Base-by-base conservation (phyloP, 2,113 vertebrate species). In the Rhinichthys klamathensis region DNA sequence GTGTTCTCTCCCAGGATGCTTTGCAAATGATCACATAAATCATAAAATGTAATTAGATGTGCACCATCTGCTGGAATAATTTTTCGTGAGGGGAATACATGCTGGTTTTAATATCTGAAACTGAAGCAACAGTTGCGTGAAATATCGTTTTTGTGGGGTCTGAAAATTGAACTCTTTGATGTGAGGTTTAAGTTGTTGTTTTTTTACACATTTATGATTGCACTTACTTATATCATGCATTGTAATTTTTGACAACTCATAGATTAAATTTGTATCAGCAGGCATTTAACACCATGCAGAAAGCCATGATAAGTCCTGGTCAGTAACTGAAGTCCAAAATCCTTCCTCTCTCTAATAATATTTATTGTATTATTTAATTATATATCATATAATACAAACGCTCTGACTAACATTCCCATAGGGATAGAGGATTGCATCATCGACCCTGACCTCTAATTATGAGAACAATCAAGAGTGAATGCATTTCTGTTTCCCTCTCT, bases 291-390 rank as follows among this genome's bases (percentile, higher is more conserved):
- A n/a, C 69, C 70, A 72, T 72, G 16, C 65, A 38, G 65, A 69
- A 72, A 72, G 23, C 5, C 67, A 41, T 41, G 67, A 12, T 70
- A 8, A 41, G 21, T 72, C 69, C 4, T 41, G 69, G 69, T 18
- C 12, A 46, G 21, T 46, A 15, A 73, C 38, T 73, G 41, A 25
- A 73, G 11, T 73, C 5, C 6, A 15, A 73, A 44, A 73, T 46
- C 56, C 7, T 90, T 87, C 46, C 89, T 90, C 86, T 92, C 91
- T 90, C 92, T 89, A 84, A 90, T 89, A 90, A 92, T 94, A 92
- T 92, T 90, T 85, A 74, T 32, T 15, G 2, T 12, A 35, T 81
- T 67, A 81, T 49, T 49, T 80, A 23, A 61, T 61, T 46, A 80
- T 65, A 67, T 46, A 32, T 86, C 85, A 63, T 69, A 88, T 83